A percentile compares a stretch with the other conserved stretches of the same genome.
These are phyloP conservation scores for Oeneis ivallda DNA, from an alignment of 2,888 invertebrate genomes.

Conservation along the genomic window DNA sequence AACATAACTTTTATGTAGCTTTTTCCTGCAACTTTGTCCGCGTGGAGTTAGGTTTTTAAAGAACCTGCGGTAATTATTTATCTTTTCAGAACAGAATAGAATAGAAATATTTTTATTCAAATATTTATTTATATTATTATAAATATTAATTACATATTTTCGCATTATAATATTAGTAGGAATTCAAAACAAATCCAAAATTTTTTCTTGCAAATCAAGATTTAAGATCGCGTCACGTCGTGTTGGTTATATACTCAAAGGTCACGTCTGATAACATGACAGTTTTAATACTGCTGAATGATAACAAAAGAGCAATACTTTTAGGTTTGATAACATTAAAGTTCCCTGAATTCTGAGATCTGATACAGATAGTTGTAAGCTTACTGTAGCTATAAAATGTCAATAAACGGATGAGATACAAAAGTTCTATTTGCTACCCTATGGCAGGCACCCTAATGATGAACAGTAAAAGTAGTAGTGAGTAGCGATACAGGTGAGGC, in stretches of 20 bases:
- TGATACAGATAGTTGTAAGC: conserved; percentile 1
- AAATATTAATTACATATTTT: too few relatives aligned
- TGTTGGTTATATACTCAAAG: neutral
- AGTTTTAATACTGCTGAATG: neutral
- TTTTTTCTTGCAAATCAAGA: neutral
- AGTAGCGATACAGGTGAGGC: too few relatives aligned
- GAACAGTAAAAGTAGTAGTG: too few relatives aligned
- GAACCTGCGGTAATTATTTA: too few relatives aligned
- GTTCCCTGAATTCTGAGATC: neutral
- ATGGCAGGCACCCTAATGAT: too few relatives aligned
- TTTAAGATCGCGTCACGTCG: neutral
- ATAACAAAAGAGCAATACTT: conserved; percentile 1
- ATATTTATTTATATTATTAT: too few relatives aligned
- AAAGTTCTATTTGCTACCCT: neutral
- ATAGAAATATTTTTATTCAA: too few relatives aligned
- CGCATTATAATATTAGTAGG: too few relatives aligned
- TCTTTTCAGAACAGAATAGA: too few relatives aligned
- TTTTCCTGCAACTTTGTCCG: too few relatives aligned
- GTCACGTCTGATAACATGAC: neutral
- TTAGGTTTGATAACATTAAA: neutral
- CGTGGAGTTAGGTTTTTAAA: too few relatives aligned
- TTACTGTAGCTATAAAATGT: conserved; percentile 2
- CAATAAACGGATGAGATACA: neutral
- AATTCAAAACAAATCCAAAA: neutral
- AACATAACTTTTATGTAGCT: too few relatives aligned